Percentiles rank a stretch among this genome's conserved stretches.
Conservation (phyloP, 2,888 invertebrate species). For the Pinctada fucata region DNA sequence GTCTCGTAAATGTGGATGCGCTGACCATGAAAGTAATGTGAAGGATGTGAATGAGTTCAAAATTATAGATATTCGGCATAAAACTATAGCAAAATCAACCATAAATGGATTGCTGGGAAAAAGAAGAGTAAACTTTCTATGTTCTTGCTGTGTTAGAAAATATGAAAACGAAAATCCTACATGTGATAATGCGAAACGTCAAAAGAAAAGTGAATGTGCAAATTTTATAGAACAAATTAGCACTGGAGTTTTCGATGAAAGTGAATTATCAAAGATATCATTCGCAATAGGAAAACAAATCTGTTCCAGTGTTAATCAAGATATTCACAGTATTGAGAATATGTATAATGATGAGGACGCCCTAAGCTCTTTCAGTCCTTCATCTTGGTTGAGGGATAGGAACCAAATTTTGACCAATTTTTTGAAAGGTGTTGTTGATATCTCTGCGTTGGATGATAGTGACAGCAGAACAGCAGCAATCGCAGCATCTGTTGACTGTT, state of each 20-base stretch:
- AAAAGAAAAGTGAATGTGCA: not conserved
- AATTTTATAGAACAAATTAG: not conserved
- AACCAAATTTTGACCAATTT: not conserved
- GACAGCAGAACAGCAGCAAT: not conserved
- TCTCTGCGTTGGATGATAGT: not conserved
- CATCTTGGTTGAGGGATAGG: not conserved
- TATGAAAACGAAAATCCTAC: not conserved
- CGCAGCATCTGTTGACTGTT: not conserved
- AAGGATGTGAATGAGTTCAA: not conserved
- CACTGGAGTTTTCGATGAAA: not conserved
- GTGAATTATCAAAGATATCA: not conserved
- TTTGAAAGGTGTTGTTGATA: not conserved
- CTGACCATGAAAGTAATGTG: not conserved
- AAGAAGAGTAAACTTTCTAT: not conserved
- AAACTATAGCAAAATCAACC: not conserved
- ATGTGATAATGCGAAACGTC: not conserved
- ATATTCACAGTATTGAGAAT: not conserved
- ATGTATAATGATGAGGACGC: not conserved
- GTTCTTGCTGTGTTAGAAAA: not conserved
- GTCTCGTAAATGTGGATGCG: not conserved
- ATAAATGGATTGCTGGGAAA: not conserved
- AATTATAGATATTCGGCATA: not conserved
- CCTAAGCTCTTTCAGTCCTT: not conserved
- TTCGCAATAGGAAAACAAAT: not conserved
- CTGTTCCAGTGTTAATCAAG: not conserved